Evolutionary conservation across 2,888 invertebrate genomes (phyloP).

Genomic region (Philonicus albiceps): DNA sequence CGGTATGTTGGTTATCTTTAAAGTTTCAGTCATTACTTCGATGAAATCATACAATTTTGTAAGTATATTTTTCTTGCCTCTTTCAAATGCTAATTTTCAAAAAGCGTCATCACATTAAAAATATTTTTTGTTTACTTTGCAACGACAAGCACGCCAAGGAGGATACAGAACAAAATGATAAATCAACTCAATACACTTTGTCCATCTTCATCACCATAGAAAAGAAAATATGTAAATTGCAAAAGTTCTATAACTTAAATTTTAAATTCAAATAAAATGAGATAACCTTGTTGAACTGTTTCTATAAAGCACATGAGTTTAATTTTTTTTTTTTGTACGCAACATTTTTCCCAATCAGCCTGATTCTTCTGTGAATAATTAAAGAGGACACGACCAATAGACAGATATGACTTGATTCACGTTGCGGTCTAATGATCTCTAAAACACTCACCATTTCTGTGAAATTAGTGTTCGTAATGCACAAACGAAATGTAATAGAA

Average conservation of each 20-base stretch:
- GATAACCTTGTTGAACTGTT: neutral
- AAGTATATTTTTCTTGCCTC: neutral
- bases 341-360: neutral
- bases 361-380: neutral
- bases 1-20: no score
- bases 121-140: neutral
- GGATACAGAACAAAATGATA: neutral
- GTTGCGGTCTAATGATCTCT: neutral
- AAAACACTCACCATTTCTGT: neutral
- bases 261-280: neutral
- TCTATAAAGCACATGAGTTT: neutral
- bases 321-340: no score
- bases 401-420: neutral
- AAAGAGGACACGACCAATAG: neutral
- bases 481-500: neutral
- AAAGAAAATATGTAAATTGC: neutral
- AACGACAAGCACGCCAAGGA: neutral
- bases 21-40: neutral
- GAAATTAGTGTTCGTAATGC: neutral
- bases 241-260: neutral
- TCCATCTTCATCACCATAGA: neutral
- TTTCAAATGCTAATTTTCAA: neutral
- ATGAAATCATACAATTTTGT: neutral
- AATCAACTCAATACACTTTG: neutral
- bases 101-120: neutral